Evolutionary conservation across 2,888 invertebrate genomes (phyloP), one percentile per base, ranked within the genome.

Genomic region (Mechanitis messenoides): DNA sequence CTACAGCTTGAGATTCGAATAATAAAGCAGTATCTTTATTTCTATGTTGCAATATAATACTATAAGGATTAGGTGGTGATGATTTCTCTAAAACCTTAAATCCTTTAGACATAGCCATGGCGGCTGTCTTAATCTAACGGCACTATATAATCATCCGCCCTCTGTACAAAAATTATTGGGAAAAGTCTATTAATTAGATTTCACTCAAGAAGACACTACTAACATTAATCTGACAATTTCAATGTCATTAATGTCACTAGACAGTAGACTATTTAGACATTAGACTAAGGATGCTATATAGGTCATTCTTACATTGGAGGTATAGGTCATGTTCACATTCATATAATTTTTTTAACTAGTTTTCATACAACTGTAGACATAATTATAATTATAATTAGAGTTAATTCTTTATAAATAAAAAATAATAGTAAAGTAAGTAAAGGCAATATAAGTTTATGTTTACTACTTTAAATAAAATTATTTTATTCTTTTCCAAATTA

Each of bases 101-200:
- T 69, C 95, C 95, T 90, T 97, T 97, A 76, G 96, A 96, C 95
- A 98, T 96, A 78, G 97, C 97, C 98, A 98, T 98, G 73, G 61
- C 60, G 66, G 64, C 66, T 60, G 59, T 60, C 59, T 53, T 45
- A 54, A 56, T 60, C 54, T 60, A 66, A 50, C 71, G 75, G 68
- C 59, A 73, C 70, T 59, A 61, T 68, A 71, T 69, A 73, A 70
- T 77, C 81, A 84, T 85, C 84, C 85, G 80, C 85, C 86, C 84
- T 82, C 78, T 67, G 56, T 33, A 53, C 33, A 55, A 45, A 57
- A 61, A n/a, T 7, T 50, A n/a, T 50, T 50, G 31, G 31, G 28
- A 2, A 50, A 50, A 56, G 54, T 45, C 56, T 61, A 61, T 28
- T 53, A 60, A 60, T 56, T 60, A 56, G 56, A 62, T 57, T 61